These are phyloP conservation scores for Mobula hypostoma DNA, from an alignment of 2,113 vertebrate species.

Conservation along the genomic window DNA sequence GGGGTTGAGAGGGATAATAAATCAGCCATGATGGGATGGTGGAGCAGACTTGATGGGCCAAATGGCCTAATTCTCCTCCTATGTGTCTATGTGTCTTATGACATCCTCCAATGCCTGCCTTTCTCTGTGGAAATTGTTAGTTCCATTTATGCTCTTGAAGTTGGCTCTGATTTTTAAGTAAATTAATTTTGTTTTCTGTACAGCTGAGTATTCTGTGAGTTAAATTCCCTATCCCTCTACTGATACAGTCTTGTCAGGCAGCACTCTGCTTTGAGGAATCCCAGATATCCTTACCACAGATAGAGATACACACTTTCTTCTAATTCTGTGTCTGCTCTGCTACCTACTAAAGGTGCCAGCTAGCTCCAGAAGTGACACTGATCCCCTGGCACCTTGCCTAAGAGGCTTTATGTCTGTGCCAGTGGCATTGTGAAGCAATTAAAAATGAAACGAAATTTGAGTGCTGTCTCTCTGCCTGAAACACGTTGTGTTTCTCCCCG, in stretches of 20 bases:
- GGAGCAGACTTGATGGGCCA: no score
- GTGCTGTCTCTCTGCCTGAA: neutral
- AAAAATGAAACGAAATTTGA: neutral
- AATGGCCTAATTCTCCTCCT: no score
- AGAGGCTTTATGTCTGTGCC: neutral
- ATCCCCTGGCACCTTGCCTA: neutral
- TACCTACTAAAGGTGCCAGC: neutral
- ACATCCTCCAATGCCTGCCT: no score
- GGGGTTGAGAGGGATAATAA: no score
- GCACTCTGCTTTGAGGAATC: neutral
- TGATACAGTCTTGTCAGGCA: neutral
- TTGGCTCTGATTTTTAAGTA: no score
- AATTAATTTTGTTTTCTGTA: no score
- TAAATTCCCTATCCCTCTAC: no score
- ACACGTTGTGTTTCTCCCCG: neutral
- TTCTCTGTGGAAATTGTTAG: no score
- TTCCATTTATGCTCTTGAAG: no score
- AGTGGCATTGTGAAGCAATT: neutral
- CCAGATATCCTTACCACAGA: neutral
- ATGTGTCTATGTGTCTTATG: no score
- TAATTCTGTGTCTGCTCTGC: neutral
- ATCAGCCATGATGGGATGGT: no score
- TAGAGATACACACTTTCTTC: neutral
- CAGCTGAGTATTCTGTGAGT: no score
- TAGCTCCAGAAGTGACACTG: neutral